Evolutionary conservation across 1,140 invertebrate species (phyloP), one percentile per base, ranked within the genome.

Genomic region (Elysia chlorotica): DNA sequence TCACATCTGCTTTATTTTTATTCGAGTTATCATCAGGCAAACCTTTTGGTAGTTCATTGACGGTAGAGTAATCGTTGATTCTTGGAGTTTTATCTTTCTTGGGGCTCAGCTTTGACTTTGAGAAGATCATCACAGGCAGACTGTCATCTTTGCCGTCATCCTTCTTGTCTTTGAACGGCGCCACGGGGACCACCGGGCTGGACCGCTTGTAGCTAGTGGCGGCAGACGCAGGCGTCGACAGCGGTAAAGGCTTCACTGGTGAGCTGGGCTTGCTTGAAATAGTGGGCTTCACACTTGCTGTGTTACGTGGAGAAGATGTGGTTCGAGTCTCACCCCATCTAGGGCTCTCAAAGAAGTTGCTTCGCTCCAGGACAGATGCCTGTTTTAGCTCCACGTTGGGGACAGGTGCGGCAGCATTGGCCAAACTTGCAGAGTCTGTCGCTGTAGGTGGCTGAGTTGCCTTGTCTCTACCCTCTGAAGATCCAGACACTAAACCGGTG

Each of bases 171-270:
- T 73, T 74, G 30, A 69, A 75, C 37, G 73, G 72, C 25, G 73
- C 70, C 0, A 72, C 73, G 37, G 73, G 57, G 41, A 73, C 67
- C 25, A 75, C 73, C 3, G 73, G 71, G 48, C 76, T 75, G 1
- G 65, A 70, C 54, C 73, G 74, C 48, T 74, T 69, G 31, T 65
- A 37, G 30, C 68, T 76, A 17, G 71, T 62, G 21, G 71, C 65
- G 17, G 67, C 63, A n/a, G 75, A 74, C 2, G 53, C 48, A 33
- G 31, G 74, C 38, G 31, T 59, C 31, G 10, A 71, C 48, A 61
- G 35, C 4, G 30, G 62, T 19, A 56, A 28, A 2, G 68, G 53
- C 25, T 31, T 53, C 25, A 57, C 31, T 31, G 68, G 3, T 14
- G 25, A 19, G 23, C 6, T 35, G 14, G 74, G 36, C 23, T 35